Evolutionary conservation across 2,797 vertebrate species (phyloP), one percentile per base, ranked within the genome.

Genomic region (Rachycentron canadum): DNA sequence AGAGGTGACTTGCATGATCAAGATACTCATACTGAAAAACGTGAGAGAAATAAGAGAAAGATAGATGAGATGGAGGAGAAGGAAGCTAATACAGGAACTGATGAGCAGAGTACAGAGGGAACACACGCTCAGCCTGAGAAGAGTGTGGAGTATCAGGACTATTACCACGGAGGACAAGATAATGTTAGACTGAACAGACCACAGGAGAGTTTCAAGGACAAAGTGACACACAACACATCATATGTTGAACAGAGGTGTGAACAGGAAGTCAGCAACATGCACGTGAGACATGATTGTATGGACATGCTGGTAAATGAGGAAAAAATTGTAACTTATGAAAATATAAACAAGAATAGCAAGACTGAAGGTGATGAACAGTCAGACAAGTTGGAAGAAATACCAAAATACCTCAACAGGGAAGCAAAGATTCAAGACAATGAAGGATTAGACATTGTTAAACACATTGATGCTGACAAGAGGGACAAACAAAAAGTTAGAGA

Each of bases 361-460:
- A 23, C 2, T 41, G 40, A 16, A 3, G 17, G 3, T 41, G 11
- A 16, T 9, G 7, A 19, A 2, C 9, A 65, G 13, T 7, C 28
- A 28, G 17, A 60, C 14, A 2, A 0, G 19, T 50, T 11, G 6
- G 9, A 12, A 47, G 9, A 21, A 21, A 2, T 21, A 7, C 21
- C 19, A 45, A 45, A 47, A 47, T 2, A 17, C 23, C 1, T 4
- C 5, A 0, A 4, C 25, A 7, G 7, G 14, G 0, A 50, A 4
- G n/a, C 1, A 53, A 10, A 10, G 1, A 2, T 1, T n/a, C 17
- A 40, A 0, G 0, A 5, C 13, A 0, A 1, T 3, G 0, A 9
- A 34, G 34, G 16, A 38, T 28, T 1, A 7, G 30, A 3, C 25
- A 0, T 3, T 4, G 41, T 3, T n/a, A 30, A 28, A 47, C 23